Base-by-base conservation (phyloP, 2,113 vertebrate species). In the Barnardius zonarius region DNA sequence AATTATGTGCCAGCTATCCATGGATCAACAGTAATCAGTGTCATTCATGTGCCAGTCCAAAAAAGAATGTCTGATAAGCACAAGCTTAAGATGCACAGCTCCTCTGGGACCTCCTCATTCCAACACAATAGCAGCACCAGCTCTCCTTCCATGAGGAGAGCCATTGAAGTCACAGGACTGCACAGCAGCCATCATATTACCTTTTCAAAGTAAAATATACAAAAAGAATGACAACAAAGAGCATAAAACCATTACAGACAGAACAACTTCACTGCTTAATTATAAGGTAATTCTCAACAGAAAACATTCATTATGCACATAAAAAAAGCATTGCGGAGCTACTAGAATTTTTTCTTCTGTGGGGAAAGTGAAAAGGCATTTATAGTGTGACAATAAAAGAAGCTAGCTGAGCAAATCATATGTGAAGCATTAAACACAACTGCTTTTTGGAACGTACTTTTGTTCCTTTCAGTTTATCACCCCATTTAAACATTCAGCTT, bases 391-490 rank as follows among this genome's bases (percentile, higher is more conserved):
- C 35, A 92, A 68, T 92, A 83, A 88, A 95, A 85, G 86, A 87
- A 96, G 93, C 83, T 55, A 73, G 59, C 11, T 14, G 44, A 90
- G 88, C 49, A 93, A 62, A 85, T 91, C 62, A 86, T 25, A 9
- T 61, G 63, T 43, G 48, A 91, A 69, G 64, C 69, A 54, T 64
- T 87, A 69, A 80, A 63, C 8, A 7, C 37, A 95, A 70, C 77
- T 88, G 49, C 54, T 70, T 82, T 95, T 94, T 66, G 61, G 62
- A 94, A 93, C 0, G 16, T 3, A 13, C 23, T 95, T 96, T 30
- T 86, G 79, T 61, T 67, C 67, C 75, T 90, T 92, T 91, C 86
- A 86, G 89, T 95, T 94, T 97, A 89, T 93, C 76, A 94, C 74
- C 67, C 3, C 3, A 84, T 93, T 96, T 94, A 95, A 95, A 92